Evolutionary conservation across 1,140 invertebrate genomes (phyloP).

Genomic region (Orchestia grillus): DNA sequence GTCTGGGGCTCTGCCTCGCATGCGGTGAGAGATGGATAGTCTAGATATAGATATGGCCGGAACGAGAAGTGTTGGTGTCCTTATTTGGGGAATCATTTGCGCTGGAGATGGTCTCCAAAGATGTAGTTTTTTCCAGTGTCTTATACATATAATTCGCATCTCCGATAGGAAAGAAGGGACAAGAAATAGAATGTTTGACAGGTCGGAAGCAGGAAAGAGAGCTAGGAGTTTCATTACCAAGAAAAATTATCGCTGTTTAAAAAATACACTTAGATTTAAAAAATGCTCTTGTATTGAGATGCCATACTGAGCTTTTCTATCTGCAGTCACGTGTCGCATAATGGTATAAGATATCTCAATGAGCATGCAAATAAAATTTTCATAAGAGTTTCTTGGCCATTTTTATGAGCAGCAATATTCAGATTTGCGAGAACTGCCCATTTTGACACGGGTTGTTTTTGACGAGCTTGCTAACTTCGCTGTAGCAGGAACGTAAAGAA

Average conservation of each 20-base stretch:
- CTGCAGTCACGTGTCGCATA: background rate
- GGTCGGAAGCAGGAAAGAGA: no score
- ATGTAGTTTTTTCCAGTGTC: background rate
- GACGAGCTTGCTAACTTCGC: background rate
- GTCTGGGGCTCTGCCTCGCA: background rate
- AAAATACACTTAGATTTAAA: background rate
- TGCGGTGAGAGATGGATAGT: background rate
- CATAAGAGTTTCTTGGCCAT: background rate
- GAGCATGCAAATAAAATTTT: background rate
- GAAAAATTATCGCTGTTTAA: background rate
- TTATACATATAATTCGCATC: background rate
- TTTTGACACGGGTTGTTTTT: background rate
- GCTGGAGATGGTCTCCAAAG: background rate
- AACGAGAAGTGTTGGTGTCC: background rate
- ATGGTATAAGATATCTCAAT: background rate
- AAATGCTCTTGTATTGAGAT: no score
- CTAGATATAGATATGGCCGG: background rate
- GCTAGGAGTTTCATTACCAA: background rate
- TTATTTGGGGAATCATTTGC: background rate
- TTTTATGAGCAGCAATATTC: background rate
- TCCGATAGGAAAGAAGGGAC: background rate
- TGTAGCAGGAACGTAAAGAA: background rate
- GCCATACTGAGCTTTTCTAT: background rate
- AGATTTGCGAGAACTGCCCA: background rate
- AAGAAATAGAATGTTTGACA: background rate